phyloP scores from a whole-genome alignment of 1,140 invertebrate genomes.

The Aphaenogaster floridana region DNA sequence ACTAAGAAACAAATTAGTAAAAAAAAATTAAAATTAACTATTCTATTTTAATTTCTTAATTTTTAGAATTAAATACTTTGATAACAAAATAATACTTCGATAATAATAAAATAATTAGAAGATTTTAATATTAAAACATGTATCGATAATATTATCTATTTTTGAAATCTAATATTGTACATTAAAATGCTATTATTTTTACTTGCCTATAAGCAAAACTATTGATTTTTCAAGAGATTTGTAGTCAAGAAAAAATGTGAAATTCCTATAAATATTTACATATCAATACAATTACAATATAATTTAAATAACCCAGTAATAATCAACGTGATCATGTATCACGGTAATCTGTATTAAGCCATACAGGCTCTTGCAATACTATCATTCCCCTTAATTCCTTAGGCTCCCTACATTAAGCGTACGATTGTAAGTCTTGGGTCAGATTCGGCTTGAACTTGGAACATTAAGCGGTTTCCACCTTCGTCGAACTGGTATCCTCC shows the following conservation, averaged over 20 bases:
- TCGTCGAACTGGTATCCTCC: conserved; percentile 51
- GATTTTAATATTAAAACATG: background rate
- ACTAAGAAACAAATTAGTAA: background rate
- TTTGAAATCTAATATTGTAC: background rate
- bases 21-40: background rate
- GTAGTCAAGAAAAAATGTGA: background rate
- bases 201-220: background rate
- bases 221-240: background rate
- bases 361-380: conserved; percentile 38
- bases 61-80: background rate
- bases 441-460: conserved; percentile 72
- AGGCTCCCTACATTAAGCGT: conserved; percentile 72
- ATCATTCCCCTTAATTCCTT: conserved; percentile 61
- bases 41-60: background rate
- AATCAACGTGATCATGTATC: background rate
- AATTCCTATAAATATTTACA: background rate
- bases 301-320: background rate
- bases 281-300: background rate
- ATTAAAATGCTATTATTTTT: background rate
- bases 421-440: conserved; percentile 72
- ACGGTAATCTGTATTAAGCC: conserved; percentile 47
- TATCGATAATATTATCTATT: background rate
- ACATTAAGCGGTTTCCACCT: conserved; percentile 76
- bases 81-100: background rate
- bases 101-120: background rate